Evolutionary conservation across 2,113 vertebrate genomes (phyloP).

Genomic region (Epinephelus cyanopodus): DNA sequence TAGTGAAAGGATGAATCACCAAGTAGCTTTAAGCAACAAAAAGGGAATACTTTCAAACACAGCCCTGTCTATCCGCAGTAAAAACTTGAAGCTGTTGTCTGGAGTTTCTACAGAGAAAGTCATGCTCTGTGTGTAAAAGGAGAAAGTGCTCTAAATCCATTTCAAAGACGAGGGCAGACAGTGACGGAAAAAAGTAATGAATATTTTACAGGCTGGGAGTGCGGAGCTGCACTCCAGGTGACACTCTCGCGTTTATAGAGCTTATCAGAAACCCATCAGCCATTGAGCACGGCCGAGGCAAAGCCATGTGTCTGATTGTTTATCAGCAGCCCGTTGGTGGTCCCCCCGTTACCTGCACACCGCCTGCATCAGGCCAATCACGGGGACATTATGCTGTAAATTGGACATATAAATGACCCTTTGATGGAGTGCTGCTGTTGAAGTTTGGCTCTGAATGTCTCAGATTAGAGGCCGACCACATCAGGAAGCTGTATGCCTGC

Average conservation of each 20-base stretch:
- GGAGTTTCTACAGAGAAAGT: conserved; percentile 50
- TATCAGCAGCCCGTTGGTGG: conserved; percentile 63
- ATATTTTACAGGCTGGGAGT: conserved; percentile 80
- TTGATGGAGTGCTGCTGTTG: conserved; percentile 45
- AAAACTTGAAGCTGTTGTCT: conserved; percentile 53
- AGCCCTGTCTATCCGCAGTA: conserved; percentile 23
- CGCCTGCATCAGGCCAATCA: conserved; percentile 64
- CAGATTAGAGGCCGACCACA: conserved; percentile 31
- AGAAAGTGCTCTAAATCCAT: conserved; percentile 69
- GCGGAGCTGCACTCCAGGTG: conserved; percentile 68
- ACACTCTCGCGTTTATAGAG: conserved; percentile 68
- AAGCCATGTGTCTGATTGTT: conserved; percentile 71
- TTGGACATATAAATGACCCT: conserved; percentile 55
- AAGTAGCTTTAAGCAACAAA: conserved; percentile 55
- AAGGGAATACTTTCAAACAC: conserved; percentile 54
- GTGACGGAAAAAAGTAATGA: conserved; percentile 77
- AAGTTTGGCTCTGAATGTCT: conserved; percentile 33
- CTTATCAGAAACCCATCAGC: conserved; percentile 77
- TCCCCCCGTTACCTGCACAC: conserved; percentile 44
- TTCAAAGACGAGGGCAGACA: conserved; percentile 70
- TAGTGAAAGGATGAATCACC: conserved; percentile 50
- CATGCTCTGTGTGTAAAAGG: conserved; percentile 60
- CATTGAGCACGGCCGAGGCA: conserved; percentile 38
- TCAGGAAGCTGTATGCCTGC: conserved; percentile 18
- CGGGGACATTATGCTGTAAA: conserved; percentile 54